Percentiles rank a stretch among this genome's conserved stretches.
Conservation (phyloP, 2,113 vertebrate genomes). For the Picathartes gymnocephalus region DNA sequence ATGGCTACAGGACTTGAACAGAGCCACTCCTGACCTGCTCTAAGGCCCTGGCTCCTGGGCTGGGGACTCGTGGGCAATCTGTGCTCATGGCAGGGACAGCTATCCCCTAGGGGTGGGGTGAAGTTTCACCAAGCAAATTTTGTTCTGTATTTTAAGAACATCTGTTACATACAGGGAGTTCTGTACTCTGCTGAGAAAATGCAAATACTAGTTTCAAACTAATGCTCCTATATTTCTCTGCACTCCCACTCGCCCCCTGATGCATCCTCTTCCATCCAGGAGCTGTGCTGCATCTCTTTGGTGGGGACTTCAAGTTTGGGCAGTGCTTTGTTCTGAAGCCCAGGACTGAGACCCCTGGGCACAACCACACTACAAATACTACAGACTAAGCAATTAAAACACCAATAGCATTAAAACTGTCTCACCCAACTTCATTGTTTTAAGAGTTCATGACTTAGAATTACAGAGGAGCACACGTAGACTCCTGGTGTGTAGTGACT, state of each 20-base stretch:
- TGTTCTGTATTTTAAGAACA: conserved; percentile 20
- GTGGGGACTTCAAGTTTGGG: neutral
- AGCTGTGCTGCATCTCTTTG: neutral
- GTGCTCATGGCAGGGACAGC: neutral
- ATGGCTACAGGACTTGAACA: neutral
- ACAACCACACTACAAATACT: neutral
- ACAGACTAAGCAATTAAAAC: neutral
- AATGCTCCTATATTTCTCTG: neutral
- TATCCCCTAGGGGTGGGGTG: neutral
- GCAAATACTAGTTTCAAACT: neutral
- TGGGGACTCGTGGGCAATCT: rapidly evolving
- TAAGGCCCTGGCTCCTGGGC: neutral
- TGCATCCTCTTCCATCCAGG: neutral
- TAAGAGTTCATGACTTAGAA: neutral
- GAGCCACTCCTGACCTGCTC: neutral
- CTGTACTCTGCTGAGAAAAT: neutral
- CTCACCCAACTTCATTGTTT: neutral
- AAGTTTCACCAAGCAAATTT: neutral
- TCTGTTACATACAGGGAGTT: neutral
- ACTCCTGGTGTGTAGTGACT: neutral
- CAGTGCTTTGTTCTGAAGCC: neutral
- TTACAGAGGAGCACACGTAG: neutral
- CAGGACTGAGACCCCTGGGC: neutral
- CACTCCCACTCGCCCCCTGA: neutral
- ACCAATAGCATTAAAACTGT: neutral